phyloP scores from a whole-genome alignment of 2,113 vertebrate species.

The Epinephelus fuscoguttatus region DNA sequence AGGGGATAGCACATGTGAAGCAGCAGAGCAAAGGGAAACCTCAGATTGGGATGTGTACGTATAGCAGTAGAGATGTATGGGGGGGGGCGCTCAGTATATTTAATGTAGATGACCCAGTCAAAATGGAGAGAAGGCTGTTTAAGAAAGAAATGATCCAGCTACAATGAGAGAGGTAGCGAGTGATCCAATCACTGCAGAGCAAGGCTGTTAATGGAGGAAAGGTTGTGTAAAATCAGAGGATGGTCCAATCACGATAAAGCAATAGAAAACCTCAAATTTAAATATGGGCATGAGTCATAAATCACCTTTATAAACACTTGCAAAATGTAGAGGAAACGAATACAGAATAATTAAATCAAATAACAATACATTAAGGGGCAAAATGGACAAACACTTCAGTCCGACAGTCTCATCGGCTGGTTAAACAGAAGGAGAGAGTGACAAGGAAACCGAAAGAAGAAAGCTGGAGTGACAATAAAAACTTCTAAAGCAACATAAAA shows the following conservation, averaged over 20 bases:
- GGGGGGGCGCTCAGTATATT: conserved; percentile 28
- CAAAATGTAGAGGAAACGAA: conserved; percentile 84
- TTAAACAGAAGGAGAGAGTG: conserved; percentile 60
- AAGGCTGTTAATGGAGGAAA: conserved; percentile 76
- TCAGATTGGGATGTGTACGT: conserved; percentile 53
- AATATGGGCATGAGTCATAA: conserved; percentile 79
- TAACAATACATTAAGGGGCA: conserved; percentile 52
- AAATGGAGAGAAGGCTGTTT: conserved; percentile 54
- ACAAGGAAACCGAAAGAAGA: conserved; percentile 65
- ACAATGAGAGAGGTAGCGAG: conserved; percentile 72
- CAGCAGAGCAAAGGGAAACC: conserved; percentile 66
- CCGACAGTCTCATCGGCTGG: conserved; percentile 63
- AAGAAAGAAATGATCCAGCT: conserved; percentile 75
- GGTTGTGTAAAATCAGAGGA: conserved; percentile 71
- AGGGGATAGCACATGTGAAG: conserved; percentile 61
- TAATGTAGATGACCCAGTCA: conserved; percentile 70
- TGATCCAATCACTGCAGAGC: conserved; percentile 75
- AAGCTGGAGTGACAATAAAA: conserved; percentile 52
- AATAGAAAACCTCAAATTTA: conserved; percentile 74
- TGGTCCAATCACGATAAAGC: conserved; percentile 78
- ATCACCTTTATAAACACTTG: conserved; percentile 87
- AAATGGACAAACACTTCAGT: conserved; percentile 67
- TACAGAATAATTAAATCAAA: conserved; percentile 54
- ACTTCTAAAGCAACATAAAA: conserved; percentile 60
- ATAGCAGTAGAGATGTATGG: conserved; percentile 58